Conservation (phyloP, 2,888 invertebrate species). For the Danaus chrysippus region DNA sequence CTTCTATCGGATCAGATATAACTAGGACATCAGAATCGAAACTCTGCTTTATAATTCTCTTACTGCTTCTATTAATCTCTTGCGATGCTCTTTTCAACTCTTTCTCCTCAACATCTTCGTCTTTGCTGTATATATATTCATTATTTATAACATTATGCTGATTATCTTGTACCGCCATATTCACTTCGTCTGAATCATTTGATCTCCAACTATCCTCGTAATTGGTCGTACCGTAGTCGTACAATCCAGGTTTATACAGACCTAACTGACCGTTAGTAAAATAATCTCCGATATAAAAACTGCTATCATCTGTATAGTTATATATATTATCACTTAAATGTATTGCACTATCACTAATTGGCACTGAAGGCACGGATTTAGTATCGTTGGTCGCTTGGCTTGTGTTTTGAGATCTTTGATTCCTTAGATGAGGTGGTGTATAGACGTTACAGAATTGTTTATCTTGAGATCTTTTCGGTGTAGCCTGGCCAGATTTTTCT, state of each 20-base stretch:
- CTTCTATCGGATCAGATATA: slow-evolving; percentile 79
- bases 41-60: slow-evolving; percentile 80
- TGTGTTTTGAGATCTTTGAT: slow-evolving; percentile 59
- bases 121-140: slow-evolving; percentile 74
- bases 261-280: slow-evolving; percentile 71
- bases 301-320: slow-evolving; percentile 64
- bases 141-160: slow-evolving; percentile 69
- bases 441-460: slow-evolving; percentile 74
- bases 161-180: slow-evolving; percentile 61
- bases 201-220: slow-evolving; percentile 53
- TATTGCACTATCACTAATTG: slow-evolving; percentile 78
- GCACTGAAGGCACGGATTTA: slow-evolving; percentile 71
- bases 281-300: slow-evolving; percentile 76
- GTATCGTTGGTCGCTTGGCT: slow-evolving; percentile 51
- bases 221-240: slow-evolving; percentile 53
- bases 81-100: slow-evolving; percentile 80
- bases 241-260: slow-evolving; percentile 64
- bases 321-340: slow-evolving; percentile 68
- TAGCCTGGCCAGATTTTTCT: slow-evolving; percentile 60
- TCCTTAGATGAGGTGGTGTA: slow-evolving; percentile 72
- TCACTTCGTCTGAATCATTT: slow-evolving; percentile 59
- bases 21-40: slow-evolving; percentile 82
- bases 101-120: slow-evolving; percentile 77
- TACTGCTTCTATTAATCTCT: slow-evolving; percentile 82
- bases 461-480: slow-evolving; percentile 62